Base-by-base conservation (phyloP, 92 coral and sea anemone species). In the Palythoa grandis region DNA sequence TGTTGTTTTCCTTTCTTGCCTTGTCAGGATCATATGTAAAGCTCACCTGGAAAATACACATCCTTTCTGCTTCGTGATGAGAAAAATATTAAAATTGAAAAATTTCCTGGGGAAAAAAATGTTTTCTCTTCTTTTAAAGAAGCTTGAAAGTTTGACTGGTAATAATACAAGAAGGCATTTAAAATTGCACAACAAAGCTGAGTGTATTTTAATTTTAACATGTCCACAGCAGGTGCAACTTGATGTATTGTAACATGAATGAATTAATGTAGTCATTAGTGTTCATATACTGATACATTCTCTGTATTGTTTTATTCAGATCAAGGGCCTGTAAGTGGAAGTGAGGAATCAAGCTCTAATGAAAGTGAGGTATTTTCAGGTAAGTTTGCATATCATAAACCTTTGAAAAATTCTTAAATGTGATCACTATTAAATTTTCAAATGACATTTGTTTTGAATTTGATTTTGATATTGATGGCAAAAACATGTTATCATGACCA, bases 341-440 rank as follows among this genome's bases (percentile, higher is more conserved):
- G n/a, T 58, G 19, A 58, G 22, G 65, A 58, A 58, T 58, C 65
- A 58, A n/a, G 22, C 14, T 58, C 65, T 58, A 16, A 15, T 13
- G 65, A 58, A 16, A 58, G 65, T 58, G 65, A 58, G 65, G 22
- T 58, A 58, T 58, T 58, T 58, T 58, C 65, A 58, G 65, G 65
- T 58, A 58, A 14, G 65, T 58, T 58, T 16, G 22, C 65, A 16
- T 16, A 58, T 13, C 65, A 58, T 58, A 14, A 58, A 58, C 65
- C 65, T 58, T 58, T 14, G 4, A 58, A 15, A 58, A 58, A 16
- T 12, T 58, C 65, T 58, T 16, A 58, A 58, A 58, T 16, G 65
- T 58, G 65, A 58, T 58, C 65, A 58, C 50, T 43, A 0, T 43
- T 43, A 43, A 43, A 58, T 58, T 58, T 58, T 58, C 65, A 58